These are phyloP conservation scores for Aurelia sp. DNA, from an alignment of 30 jellyfish, hydroid and myxozoan genomes.

Conservation along the genomic window DNA sequence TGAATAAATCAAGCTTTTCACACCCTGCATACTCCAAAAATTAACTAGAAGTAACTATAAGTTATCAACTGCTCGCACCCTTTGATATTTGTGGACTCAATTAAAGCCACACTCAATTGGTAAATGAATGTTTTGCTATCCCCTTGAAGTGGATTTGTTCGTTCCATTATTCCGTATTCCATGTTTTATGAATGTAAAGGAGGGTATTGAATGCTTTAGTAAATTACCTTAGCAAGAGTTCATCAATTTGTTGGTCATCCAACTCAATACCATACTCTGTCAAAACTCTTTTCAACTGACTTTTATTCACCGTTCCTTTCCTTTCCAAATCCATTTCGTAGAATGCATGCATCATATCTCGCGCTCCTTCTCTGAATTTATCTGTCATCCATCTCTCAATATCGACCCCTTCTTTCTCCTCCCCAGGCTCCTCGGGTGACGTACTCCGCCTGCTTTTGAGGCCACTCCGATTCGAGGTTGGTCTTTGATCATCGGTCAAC, in stretches of 20 bases:
- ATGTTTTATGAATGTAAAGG: no score
- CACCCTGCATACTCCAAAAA: no score
- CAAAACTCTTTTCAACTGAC: slow-evolving; percentile 65
- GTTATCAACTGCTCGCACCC: no score
- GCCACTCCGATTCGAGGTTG: slow-evolving; percentile 9
- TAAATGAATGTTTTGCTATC: no score
- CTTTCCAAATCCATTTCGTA: slow-evolving; percentile 68
- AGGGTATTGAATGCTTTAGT: background rate
- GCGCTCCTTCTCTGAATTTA: slow-evolving; percentile 70
- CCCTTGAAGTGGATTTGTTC: no score
- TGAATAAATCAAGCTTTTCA: no score
- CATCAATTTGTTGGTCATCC: slow-evolving; percentile 48
- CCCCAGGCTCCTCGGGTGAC: slow-evolving; percentile 30
- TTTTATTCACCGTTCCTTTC: slow-evolving; percentile 59
- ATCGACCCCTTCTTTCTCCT: slow-evolving; percentile 34
- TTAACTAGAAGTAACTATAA: no score
- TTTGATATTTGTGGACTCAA: no score
- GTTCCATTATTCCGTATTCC: no score
- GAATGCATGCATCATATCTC: slow-evolving; percentile 80
- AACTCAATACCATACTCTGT: slow-evolving; percentile 66
- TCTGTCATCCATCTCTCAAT: slow-evolving; percentile 61
- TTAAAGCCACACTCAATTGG: no score
- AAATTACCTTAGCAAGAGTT: slow-evolving; percentile 62
- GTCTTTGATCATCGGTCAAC: slow-evolving; percentile 14
- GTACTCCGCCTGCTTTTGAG: slow-evolving; percentile 11